A percentile compares a stretch with the other conserved stretches of the same genome.
Conservation (phyloP, 2,797 vertebrate species). For the Acanthurus lineatus region DNA sequence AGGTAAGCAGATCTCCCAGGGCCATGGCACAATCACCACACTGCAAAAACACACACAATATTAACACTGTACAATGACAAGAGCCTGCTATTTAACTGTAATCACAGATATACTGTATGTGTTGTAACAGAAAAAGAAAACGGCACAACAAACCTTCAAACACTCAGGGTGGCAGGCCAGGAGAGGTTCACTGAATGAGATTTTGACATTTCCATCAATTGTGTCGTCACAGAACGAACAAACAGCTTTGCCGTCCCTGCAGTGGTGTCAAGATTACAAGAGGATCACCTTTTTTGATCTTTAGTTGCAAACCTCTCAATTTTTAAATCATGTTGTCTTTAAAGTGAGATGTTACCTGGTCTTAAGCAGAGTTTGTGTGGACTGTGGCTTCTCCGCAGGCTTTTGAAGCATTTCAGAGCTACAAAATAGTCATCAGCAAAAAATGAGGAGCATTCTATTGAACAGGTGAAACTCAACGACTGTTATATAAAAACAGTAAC, state of each 20-base stretch:
- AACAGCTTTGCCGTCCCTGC: conserved; percentile 23
- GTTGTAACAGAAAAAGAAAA: not conserved
- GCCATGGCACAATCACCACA: conserved; percentile 67
- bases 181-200: conserved; percentile 66
- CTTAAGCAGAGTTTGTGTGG: not conserved
- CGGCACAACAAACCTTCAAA: conserved; percentile 73
- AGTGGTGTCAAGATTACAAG: conserved; percentile 14
- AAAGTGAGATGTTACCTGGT: conserved; percentile 24
- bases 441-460: conserved; percentile 14
- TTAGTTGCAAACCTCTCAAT: conserved; percentile 2
- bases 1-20: conserved; percentile 71
- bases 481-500: not conserved
- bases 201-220: conserved; percentile 68
- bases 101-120: not conserved
- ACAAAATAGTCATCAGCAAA: conserved; percentile 21
- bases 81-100: not conserved
- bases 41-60: conserved; percentile 58
- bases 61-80: conserved; percentile 25
- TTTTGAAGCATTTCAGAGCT: conserved; percentile 43
- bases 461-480: not conserved
- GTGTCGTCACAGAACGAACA: conserved; percentile 74
- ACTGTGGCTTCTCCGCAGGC: not conserved
- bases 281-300: not conserved
- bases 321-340: not conserved
- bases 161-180: conserved; percentile 74